Evolutionary conservation across 1,140 invertebrate genomes (phyloP), one percentile per base, ranked within the genome.

Genomic region (Oedothorax gibbosus): DNA sequence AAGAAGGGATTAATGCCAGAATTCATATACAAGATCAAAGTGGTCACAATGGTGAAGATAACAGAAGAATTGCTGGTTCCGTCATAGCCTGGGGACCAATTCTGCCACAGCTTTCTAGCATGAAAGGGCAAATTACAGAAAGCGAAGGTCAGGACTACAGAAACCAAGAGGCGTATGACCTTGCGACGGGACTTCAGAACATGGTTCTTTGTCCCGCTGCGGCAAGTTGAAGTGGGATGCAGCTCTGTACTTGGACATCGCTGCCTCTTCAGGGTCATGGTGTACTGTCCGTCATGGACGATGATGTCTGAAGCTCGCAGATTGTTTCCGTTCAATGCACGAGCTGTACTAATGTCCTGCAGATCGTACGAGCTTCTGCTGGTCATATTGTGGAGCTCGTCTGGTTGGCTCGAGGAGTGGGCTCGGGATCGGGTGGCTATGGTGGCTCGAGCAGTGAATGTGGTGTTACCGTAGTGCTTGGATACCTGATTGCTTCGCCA

Each of bases 41-140:
- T 95, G 10, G 95, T 96, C n/a, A 95, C 91, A 1, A 95, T 95
- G 4, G 95, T 95, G 68, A 96, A 91, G 1, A 96, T 90, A 15
- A 93, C 93, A 88, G 93, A 94, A 88, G 94, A 93, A 87, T 93
- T 91, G 69, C 92, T 93, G 51, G 92, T 92, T 65, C 92, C 92
- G 79, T 93, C 90, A 89, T 94, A 94, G 86, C 90, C 91, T 85
- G 90, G 90, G 81, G 92, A 93, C 92, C 92, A 93, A 87, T 93
- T 88, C 57, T 95, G 93, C 93, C 95, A 95, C 90, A 96, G 93
- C 88, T 96, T 95, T 12, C 95, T 91, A 0, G 94, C 93, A 90
- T 96, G 95, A 89, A 95, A 94, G 0, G 95, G 95, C 35, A 96
- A 90, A 89, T 96, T 96, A 90, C 95, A 96, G 12, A 96, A 86